Conservation (phyloP, 1,140 invertebrate genomes). For the Diprion similis region DNA sequence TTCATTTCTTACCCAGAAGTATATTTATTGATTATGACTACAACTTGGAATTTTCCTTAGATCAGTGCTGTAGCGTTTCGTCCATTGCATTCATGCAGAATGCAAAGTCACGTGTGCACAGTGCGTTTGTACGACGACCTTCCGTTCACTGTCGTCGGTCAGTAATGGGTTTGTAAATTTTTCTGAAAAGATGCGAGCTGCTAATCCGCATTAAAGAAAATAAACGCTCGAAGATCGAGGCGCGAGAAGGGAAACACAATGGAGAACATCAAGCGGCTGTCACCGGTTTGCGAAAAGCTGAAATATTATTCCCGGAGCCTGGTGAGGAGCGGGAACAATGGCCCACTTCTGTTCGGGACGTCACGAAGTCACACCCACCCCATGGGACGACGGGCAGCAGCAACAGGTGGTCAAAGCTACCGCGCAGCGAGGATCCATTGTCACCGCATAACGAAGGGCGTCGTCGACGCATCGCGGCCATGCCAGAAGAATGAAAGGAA, state of each 20-base stretch:
- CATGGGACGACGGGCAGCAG: conserved; percentile 25
- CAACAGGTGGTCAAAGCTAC: conserved; percentile 53
- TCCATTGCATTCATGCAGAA: no score
- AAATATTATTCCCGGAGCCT: background rate
- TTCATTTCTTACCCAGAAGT: no score
- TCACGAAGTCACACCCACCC: conserved; percentile 40
- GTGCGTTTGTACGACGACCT: no score
- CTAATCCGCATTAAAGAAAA: background rate
- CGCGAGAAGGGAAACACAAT: background rate
- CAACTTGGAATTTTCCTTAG: no score
- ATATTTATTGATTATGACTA: no score
- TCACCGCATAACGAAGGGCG: conserved; percentile 31
- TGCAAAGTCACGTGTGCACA: no score
- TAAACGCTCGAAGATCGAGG: background rate
- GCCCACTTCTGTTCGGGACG: conserved; percentile 37
- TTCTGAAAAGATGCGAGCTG: background rate
- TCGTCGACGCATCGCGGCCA: conserved; percentile 18
- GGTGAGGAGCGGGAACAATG: conserved; percentile 27
- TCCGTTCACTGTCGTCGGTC: no score
- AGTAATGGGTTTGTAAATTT: no score
- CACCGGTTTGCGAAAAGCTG: background rate
- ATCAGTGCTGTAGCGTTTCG: no score
- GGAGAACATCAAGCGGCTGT: background rate
- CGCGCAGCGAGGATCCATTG: conserved; percentile 31
- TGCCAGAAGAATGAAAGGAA: background rate